Conservation (phyloP, 2,113 vertebrate species). For the Chaetodon trifascialis region DNA sequence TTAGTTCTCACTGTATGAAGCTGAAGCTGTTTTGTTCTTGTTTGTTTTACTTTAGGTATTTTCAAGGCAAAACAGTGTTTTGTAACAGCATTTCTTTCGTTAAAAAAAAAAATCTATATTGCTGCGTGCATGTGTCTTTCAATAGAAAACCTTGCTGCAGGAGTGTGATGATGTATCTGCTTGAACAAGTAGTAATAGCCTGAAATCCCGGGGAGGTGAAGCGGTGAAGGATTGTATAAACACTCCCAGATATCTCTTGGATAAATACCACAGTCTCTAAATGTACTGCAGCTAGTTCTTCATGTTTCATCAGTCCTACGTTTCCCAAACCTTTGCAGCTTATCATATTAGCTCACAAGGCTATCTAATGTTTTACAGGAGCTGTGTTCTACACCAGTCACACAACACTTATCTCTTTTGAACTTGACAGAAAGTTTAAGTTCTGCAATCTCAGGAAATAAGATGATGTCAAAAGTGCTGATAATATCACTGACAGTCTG, state of each 20-base stretch:
- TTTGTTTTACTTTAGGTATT: not conserved
- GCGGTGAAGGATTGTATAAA: not conserved
- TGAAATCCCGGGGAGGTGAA: not conserved
- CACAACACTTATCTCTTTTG: not conserved
- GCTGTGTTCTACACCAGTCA: not conserved
- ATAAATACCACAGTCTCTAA: not conserved
- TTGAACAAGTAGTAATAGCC: not conserved
- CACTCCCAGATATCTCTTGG: not conserved
- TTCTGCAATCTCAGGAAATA: conserved; percentile 34
- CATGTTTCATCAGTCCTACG: not conserved
- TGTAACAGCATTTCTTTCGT: not conserved
- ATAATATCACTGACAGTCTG: conserved; percentile 51
- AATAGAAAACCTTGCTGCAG: not conserved
- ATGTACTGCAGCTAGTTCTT: not conserved
- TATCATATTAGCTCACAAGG: not conserved
- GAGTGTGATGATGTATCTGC: not conserved
- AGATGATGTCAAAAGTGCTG: conserved; percentile 38
- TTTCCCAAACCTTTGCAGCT: not conserved
- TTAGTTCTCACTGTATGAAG: not conserved
- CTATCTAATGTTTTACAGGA: not conserved
- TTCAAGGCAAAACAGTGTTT: not conserved
- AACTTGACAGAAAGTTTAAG: conserved; percentile 28
- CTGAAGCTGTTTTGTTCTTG: not conserved
- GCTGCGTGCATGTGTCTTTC: not conserved
- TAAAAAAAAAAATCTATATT: not conserved